Base-by-base conservation (phyloP, 2,797 vertebrate genomes). In the Pterois miles region DNA sequence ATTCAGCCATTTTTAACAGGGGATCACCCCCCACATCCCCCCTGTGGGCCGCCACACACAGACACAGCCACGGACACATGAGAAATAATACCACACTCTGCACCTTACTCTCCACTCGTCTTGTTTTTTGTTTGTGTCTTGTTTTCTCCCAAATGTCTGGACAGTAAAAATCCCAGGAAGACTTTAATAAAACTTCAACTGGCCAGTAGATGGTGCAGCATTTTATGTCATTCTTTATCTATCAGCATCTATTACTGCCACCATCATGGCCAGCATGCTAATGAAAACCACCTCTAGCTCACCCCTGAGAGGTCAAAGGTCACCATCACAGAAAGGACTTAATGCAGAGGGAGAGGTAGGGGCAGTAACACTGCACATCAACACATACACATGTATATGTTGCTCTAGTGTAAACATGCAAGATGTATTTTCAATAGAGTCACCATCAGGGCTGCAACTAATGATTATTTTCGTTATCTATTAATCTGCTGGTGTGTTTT, bases 251-350 rank as follows among this genome's bases (percentile, higher is more conserved):
- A 43, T 81, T 64, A 27, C 3, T 25, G 48, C 50, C 46, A 70
- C 18, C 16, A 36, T 71, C 29, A 14, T 4, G 20, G 54, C 62
- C 65, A 67, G 65, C 34, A 73, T 40, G 69, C 33, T 20, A 62
- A 50, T 71, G 54, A 80, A 67, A 83, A 78, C 69, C 40, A 73
- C 81, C 76, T 86, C 71, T 31, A 65, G 59, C 63, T 89, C 83
- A 88, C 66, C 72, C 64, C 76, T 72, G 3, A 43, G 29, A 84
- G 54, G 80, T 83, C 74, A 88, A 63, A 71, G 82, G 67, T 85
- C 82, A 72, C 6, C 52, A 40, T 66, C 66, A 83, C 70, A 84
- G 81, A 78, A 66, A 86, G 74, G 33, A 70, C 78, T 89, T 83
- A 85, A 80, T 73, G 67, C 59, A 65, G 65, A 79, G 62, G 36